Evolutionary conservation across 2,888 invertebrate genomes (phyloP), one percentile per base, ranked within the genome.

Genomic region (Ommatoiulus sabulosus): DNA sequence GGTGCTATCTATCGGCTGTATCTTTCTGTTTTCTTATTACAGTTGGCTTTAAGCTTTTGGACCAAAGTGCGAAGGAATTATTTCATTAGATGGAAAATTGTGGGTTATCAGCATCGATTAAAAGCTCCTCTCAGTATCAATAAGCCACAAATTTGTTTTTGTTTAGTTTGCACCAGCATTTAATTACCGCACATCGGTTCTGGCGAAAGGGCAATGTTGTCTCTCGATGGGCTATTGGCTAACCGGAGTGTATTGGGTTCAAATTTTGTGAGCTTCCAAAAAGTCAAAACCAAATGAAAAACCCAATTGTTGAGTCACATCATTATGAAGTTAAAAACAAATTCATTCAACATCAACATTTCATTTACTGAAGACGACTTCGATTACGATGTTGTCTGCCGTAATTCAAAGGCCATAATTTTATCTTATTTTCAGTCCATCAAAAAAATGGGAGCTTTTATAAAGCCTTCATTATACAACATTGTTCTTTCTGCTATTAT

Each of bases 1-100:
- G 72, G 72, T 72, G 72, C 72, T 72, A 72, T 72, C 72, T 72
- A 72, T 72, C 72, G 72, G 72, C 72, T 72, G 72, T 72, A 20
- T 72, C 20, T 52, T 52, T 24, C 24, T 72, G 72, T 72, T 72
- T 72, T 72, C 72, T 72, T 72, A 20, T 72, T 72, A 6, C 72
- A 72, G 72, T 72, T 72, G 24, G 72, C 72, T 72, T 72, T 24
- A 72, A 72, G 72, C 72, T 72, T 72, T 72, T 72, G 72, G 72
- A 72, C 72, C 72, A 72, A 24, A 72, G 72, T 72, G 72, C 72
- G 72, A 72, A 24, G 72, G 10, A 72, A 72, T 72, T 72, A 72
- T 24, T 24, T 24, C 10, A 24, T 24, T 72, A 24, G 24, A 24
- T 24, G 72, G 20, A 72, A 24, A 72, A 20, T 24, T n/a, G 20